Conservation (phyloP, 1,140 invertebrate species). For the Monochamus saltuarius region DNA sequence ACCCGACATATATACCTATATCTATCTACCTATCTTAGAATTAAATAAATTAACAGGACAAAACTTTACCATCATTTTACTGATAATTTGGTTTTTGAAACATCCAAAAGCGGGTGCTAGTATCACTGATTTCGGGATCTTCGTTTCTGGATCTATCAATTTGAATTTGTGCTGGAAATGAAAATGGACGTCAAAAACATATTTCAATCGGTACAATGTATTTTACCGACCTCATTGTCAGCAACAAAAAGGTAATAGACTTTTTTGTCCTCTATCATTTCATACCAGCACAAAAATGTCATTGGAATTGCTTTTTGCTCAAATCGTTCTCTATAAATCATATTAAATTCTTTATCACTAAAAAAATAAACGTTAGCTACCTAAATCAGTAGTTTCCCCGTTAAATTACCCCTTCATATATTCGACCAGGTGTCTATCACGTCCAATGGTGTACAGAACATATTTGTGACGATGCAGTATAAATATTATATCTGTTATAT, state of each 20-base stretch:
- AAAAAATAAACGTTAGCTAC: background rate
- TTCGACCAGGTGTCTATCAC: constrained; percentile 66
- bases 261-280: constrained; percentile 31
- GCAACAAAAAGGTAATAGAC: constrained; percentile 37
- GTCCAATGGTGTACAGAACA: constrained; percentile 60
- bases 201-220: background rate
- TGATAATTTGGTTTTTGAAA: constrained; percentile 54
- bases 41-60: background rate
- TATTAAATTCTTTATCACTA: constrained; percentile 43
- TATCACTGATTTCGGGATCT: constrained; percentile 62
- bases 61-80: constrained; percentile 55
- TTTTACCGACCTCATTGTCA: constrained; percentile 36
- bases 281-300: constrained; percentile 52
- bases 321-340: constrained; percentile 53
- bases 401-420: constrained; percentile 51
- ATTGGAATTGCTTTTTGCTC: constrained; percentile 65
- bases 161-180: constrained; percentile 67
- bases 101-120: constrained; percentile 65
- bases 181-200: background rate
- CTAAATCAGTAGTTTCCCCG: background rate
- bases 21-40: too few species aligned
- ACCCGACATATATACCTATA: too few species aligned
- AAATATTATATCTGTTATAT: constrained; percentile 59
- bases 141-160: constrained; percentile 62
- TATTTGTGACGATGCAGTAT: constrained; percentile 37